Conservation (phyloP, 2,113 vertebrate genomes). For the Lamprologus callipterus region DNA sequence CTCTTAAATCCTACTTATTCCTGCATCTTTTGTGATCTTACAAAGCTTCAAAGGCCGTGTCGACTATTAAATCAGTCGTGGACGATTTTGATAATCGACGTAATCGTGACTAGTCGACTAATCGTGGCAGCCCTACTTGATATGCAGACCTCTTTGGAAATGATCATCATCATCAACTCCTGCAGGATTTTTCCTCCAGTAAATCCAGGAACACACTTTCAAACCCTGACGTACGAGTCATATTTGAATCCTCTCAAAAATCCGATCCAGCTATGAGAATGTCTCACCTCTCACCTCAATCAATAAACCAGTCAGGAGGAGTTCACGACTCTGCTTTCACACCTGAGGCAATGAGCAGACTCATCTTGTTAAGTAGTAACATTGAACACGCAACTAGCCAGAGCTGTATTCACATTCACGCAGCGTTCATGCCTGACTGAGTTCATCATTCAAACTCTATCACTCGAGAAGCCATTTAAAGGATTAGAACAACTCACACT, state of each 20-base stretch:
- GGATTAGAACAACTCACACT: neutral
- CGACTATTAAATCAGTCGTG: neutral
- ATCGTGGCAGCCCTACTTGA: neutral
- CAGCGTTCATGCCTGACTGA: neutral
- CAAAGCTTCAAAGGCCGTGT: accelerated
- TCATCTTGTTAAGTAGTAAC: neutral
- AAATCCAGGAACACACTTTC: neutral
- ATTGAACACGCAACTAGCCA: neutral
- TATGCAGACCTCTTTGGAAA: neutral
- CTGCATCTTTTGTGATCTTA: accelerated
- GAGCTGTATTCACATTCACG: neutral
- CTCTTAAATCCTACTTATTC: neutral
- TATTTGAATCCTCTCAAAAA: neutral
- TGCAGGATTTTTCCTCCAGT: neutral
- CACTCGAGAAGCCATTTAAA: neutral
- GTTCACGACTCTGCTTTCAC: neutral
- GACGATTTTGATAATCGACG: neutral
- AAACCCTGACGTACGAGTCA: accelerated
- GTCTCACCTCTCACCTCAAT: neutral
- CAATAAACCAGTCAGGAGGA: neutral
- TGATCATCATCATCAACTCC: neutral
- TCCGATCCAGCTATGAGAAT: neutral
- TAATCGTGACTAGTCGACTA: neutral
- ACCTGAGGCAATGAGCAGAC: neutral
- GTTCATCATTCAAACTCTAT: neutral